Conservation (phyloP, 2,113 vertebrate genomes). For the Sinosuthora webbiana region DNA sequence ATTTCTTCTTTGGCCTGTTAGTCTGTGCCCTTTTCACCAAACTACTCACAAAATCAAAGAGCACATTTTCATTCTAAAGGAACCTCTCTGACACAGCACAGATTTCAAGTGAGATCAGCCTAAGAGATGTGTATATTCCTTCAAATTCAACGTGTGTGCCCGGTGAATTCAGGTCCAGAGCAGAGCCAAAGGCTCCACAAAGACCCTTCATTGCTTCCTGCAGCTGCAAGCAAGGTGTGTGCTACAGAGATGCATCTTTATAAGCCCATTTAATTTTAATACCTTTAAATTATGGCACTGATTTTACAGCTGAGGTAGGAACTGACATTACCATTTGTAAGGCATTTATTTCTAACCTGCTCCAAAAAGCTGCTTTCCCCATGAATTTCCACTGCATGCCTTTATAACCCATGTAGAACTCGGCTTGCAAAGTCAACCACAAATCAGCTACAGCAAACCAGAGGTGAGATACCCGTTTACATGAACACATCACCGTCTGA, state of each 20-base stretch:
- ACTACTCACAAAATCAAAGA: background rate
- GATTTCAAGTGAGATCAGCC: background rate
- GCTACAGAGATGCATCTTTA: background rate
- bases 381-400: background rate
- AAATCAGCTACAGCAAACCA: background rate
- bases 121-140: background rate
- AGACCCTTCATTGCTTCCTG: background rate
- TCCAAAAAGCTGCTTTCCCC: background rate
- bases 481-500: background rate
- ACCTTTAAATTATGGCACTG: background rate
- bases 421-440: background rate
- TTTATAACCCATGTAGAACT: background rate
- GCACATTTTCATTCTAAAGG: background rate
- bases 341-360: background rate
- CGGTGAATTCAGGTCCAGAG: background rate
- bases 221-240: background rate
- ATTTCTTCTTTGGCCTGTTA: background rate
- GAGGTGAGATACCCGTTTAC: background rate
- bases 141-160: rapidly evolving
- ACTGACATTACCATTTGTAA: background rate
- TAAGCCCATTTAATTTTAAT: background rate
- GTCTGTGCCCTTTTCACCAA: background rate
- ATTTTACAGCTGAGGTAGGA: background rate
- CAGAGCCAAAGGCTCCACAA: background rate
- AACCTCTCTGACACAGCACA: background rate